Base-by-base conservation (phyloP, 2,888 invertebrate genomes). In the Melanostoma scalare region DNA sequence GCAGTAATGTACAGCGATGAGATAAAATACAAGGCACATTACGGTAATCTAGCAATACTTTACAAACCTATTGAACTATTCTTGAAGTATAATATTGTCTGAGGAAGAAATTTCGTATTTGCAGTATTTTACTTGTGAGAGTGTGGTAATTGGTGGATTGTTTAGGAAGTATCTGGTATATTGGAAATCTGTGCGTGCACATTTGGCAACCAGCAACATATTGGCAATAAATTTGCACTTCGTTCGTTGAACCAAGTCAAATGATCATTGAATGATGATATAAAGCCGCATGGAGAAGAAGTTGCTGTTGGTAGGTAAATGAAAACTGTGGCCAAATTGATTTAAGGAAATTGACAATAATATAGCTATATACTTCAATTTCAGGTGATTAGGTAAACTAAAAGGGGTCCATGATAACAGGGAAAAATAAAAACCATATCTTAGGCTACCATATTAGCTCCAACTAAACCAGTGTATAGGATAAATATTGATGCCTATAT, bases 11-110 rank as follows among this genome's bases (percentile, higher is more conserved):
- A 3, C 20, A 20, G 20, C 20, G 20, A 20, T 33, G 36, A 56
- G 60, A 84, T 79, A 84, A 75, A 84, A 74, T 79, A 79, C 52
- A 67, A 53, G 60, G 60, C 53, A 38, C 71, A 84, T 79, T 79
- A 75, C 60, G 40, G 56, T 79, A 75, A 71, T 78, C 71, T 79
- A 63, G 38, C 69, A 69, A 60, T 53, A 50, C 63, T 58, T 67
- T 60, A 58, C 74, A 55, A 53, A 31, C 50, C 30, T 53, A 48
- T 9, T 20, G 6, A 38, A 30, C 30, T 38, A 20, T 63, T 63
- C 50, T 31, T 63, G 38, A 63, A 31, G 31, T 46, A 36, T 2
- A 74, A 55, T 79, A 71, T 71, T 69, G 52, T 20, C 20, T 61
- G 75, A 72, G 73, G 74, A 69, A 40, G 53, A 82, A 71, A 80